phyloP scores from a whole-genome alignment of 2,113 vertebrate genomes.

The Paratilapia polleni region DNA sequence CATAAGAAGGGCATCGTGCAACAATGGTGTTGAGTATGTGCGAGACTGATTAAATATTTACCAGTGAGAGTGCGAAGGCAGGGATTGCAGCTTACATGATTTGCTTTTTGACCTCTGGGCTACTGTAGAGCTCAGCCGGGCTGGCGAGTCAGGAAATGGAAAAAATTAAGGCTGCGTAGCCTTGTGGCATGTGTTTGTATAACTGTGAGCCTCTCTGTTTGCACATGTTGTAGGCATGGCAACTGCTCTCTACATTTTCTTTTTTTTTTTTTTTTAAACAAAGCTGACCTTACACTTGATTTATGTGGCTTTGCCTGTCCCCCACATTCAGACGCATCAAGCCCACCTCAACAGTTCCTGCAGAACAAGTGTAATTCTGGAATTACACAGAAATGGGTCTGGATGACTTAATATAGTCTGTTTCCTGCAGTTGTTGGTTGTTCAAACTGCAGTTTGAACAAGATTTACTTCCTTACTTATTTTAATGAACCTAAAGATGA shows the following conservation, averaged over 20 bases:
- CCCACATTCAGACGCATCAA: background rate
- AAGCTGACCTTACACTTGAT: slow-evolving; percentile 31
- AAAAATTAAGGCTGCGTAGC: slow-evolving; percentile 22
- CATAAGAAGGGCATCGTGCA: background rate
- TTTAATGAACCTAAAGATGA: background rate
- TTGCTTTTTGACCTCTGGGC: slow-evolving; percentile 62
- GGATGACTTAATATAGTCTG: background rate
- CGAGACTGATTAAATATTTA: slow-evolving; percentile 71
- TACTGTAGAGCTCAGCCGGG: background rate
- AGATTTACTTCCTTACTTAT: background rate
- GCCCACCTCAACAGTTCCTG: background rate
- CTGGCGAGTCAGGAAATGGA: slow-evolving; percentile 37
- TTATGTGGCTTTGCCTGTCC: slow-evolving; percentile 5
- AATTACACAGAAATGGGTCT: background rate
- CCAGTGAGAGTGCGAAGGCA: slow-evolving; percentile 36
- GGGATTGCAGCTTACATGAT: slow-evolving; percentile 24
- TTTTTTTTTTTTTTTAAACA: background rate
- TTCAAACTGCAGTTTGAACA: background rate
- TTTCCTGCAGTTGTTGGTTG: background rate
- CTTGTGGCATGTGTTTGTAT: slow-evolving; percentile 18
- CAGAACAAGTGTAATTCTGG: background rate
- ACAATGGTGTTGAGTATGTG: slow-evolving; percentile 40
- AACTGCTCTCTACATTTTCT: slow-evolving; percentile 33
- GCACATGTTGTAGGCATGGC: slow-evolving; percentile 65
- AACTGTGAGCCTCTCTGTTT: slow-evolving; percentile 39